A percentile compares a stretch with the other conserved stretches of the same genome.
These are phyloP conservation scores for Siniperca undulata DNA, from an alignment of 2,797 vertebrate species.

Conservation along the genomic window DNA sequence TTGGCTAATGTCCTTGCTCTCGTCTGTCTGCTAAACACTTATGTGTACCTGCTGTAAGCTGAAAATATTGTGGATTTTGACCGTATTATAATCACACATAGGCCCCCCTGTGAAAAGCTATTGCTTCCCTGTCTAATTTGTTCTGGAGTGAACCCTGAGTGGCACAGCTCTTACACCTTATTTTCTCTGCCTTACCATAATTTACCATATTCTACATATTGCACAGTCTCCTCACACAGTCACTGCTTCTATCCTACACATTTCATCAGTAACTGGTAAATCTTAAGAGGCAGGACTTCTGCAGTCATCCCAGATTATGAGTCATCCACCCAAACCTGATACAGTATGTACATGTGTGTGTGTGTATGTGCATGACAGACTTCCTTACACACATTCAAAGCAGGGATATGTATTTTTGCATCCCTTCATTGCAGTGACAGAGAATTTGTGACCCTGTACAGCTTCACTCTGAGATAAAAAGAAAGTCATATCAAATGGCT, in stretches of 20 bases:
- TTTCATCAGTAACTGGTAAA: conserved; percentile 50
- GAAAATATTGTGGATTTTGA: neutral
- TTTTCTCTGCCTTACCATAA: conserved; percentile 2
- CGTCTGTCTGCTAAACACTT: neutral
- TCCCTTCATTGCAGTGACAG: conserved; percentile 66
- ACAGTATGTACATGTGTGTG: conserved; percentile 32
- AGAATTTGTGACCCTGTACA: conserved; percentile 50
- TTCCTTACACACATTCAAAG: conserved; percentile 14
- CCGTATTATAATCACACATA: neutral
- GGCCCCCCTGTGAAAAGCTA: neutral
- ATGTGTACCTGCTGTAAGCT: neutral
- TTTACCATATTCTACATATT: neutral
- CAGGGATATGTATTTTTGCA: conserved; percentile 60
- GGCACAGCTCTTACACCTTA: conserved; percentile 1
- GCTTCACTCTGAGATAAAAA: conserved; percentile 49
- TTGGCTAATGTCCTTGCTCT: neutral
- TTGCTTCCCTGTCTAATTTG: neutral
- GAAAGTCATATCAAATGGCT: conserved; percentile 49
- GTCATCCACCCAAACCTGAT: conserved; percentile 66
- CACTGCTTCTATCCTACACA: conserved; percentile 24
- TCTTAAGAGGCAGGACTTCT: conserved; percentile 56
- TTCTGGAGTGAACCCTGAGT: neutral
- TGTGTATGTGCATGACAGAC: conserved; percentile 14
- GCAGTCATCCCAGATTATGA: conserved; percentile 70
- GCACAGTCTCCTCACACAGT: neutral